A percentile compares a stretch with the other conserved stretches of the same genome.
Evolutionary conservation across 2,113 vertebrate genomes (phyloP).

Genomic region (Numida meleagris): DNA sequence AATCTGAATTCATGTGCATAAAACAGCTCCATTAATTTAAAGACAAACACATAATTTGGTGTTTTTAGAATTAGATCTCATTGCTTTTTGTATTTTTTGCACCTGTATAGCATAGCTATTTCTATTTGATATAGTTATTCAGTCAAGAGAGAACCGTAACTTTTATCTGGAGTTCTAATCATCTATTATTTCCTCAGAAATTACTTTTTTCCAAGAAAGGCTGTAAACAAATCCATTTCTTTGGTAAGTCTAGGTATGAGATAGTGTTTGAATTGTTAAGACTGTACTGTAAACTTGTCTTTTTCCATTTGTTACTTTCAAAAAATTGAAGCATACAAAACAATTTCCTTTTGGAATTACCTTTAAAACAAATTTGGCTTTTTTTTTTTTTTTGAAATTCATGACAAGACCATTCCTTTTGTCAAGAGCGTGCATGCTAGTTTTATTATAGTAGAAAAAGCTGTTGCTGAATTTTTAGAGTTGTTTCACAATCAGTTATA

Average conservation of each 20-base stretch:
- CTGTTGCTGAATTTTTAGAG: not conserved
- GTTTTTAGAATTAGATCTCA: not conserved
- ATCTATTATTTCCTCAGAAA: constrained; percentile 35
- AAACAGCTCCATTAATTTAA: not conserved
- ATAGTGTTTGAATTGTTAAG: not conserved
- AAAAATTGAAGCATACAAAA: not conserved
- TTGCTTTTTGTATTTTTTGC: not conserved
- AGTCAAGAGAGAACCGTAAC: not conserved
- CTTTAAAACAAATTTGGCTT: not conserved
- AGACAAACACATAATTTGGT: not conserved
- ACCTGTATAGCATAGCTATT: not conserved
- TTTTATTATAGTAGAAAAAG: constrained; percentile 15
- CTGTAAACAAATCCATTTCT: not conserved
- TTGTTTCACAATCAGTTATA: not conserved
- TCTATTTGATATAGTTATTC: not conserved
- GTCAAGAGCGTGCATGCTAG: not conserved
- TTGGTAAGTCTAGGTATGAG: not conserved
- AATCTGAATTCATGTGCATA: not conserved
- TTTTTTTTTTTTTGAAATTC: not conserved
- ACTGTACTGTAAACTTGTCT: not conserved
- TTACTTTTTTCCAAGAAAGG: not conserved
- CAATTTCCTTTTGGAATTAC: not conserved
- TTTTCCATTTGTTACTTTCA: not conserved
- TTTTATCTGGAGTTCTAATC: not conserved
- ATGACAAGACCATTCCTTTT: not conserved